phyloP scores from a whole-genome alignment of 2,888 invertebrate species.

The Eilema caniola region DNA sequence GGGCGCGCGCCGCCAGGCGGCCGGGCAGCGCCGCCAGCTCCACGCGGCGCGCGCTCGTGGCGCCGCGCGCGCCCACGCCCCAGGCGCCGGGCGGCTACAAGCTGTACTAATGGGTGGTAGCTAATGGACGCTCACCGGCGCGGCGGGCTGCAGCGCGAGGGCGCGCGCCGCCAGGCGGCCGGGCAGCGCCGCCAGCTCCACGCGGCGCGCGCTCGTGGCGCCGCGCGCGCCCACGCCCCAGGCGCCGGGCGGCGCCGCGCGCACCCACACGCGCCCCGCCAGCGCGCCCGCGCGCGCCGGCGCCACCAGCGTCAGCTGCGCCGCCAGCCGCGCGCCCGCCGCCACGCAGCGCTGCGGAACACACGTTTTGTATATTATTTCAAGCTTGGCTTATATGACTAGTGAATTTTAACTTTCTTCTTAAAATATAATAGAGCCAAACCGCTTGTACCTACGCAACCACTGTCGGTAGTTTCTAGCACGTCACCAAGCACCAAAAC shows the following conservation, averaged over 20 bases:
- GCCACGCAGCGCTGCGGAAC: constrained; percentile 50
- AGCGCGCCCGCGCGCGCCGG: constrained; percentile 57
- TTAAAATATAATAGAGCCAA: no score
- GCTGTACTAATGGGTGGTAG: no score
- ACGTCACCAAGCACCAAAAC: no score
- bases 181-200: constrained; percentile 32
- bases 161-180: constrained; percentile 48
- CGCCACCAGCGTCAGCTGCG: constrained; percentile 61
- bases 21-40: no score
- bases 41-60: no score
- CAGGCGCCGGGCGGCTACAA: constrained; percentile 38
- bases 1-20: no score
- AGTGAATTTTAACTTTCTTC: no score
- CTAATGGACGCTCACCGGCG: constrained; percentile 55
- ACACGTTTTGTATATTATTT: no score
- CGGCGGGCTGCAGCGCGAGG: constrained; percentile 54
- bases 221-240: constrained; percentile 32
- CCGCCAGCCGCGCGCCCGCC: constrained; percentile 37
- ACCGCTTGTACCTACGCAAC: no score
- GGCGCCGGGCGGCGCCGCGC: constrained; percentile 46
- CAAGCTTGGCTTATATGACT: no score
- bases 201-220: constrained; percentile 17
- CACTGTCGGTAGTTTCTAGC: no score
- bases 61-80: constrained; percentile 31
- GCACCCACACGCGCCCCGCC: constrained; percentile 36